phyloP scores from a whole-genome alignment of 2,888 invertebrate genomes.

The Ormyrus thymus region DNA sequence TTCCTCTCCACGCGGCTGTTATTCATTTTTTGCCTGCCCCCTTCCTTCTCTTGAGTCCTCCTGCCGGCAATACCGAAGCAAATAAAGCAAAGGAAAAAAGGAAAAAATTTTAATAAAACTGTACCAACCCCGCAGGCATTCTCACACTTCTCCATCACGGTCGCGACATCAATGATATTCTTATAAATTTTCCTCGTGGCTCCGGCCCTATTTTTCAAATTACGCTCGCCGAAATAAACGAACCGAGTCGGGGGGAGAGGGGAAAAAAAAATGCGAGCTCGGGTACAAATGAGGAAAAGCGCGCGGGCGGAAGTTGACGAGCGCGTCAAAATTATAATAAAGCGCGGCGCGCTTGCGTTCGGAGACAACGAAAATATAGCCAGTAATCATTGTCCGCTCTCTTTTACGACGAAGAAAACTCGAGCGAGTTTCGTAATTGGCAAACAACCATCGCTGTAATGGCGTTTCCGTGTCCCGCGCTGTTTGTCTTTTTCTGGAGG shows the following conservation, averaged over 20 bases:
- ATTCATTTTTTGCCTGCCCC: background rate
- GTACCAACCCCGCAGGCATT: background rate
- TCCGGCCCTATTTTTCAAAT: background rate
- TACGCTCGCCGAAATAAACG: background rate
- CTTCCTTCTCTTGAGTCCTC: background rate
- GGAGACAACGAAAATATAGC: background rate
- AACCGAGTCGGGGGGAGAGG: too few species aligned
- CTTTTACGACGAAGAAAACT: background rate
- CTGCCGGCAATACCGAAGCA: too few species aligned
- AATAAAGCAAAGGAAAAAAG: background rate
- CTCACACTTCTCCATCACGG: too few species aligned
- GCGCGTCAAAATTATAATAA: conserved; percentile 14
- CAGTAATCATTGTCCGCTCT: background rate
- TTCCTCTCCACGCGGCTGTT: conserved; percentile 7
- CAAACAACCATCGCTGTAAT: background rate
- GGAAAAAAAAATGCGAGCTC: background rate
- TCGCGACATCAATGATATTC: conserved; percentile 12
- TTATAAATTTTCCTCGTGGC: background rate
- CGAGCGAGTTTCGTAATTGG: background rate
- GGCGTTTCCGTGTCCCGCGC: conserved; percentile 5
- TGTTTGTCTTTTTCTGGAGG: conserved; percentile 1
- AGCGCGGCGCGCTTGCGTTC: background rate
- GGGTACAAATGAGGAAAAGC: background rate
- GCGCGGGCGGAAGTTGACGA: background rate
- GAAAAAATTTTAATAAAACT: conserved; percentile 24